phyloP scores from a whole-genome alignment of 2,113 vertebrate genomes.

The Gallinago undulata region DNA sequence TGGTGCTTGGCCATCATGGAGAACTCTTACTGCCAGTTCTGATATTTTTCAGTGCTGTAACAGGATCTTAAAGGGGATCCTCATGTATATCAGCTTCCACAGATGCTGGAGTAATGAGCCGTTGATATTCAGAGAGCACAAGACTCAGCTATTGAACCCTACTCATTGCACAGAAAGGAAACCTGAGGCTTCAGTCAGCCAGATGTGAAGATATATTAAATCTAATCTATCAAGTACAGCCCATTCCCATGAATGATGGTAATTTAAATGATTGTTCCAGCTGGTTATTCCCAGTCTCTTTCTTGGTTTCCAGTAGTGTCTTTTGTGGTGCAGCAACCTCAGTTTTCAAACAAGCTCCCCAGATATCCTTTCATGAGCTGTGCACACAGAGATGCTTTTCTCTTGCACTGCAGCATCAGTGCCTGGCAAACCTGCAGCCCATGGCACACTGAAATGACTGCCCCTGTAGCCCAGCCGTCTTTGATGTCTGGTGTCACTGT shows the following conservation, averaged over 20 bases:
- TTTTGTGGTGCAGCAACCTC: not conserved
- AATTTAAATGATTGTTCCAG: not conserved
- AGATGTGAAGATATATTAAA: not conserved
- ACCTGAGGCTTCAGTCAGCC: not conserved
- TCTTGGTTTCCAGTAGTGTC: not conserved
- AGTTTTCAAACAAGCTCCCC: not conserved
- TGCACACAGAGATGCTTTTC: not conserved
- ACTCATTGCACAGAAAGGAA: not conserved
- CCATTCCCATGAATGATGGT: not conserved
- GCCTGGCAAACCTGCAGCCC: not conserved
- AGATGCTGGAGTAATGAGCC: not conserved
- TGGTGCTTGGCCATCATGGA: not conserved
- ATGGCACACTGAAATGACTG: not conserved
- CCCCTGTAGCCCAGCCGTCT: not conserved
- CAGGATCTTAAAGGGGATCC: not conserved
- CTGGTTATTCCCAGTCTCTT: not conserved
- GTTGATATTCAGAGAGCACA: not conserved
- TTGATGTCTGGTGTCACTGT: not conserved
- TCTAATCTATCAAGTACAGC: not conserved
- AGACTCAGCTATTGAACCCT: not conserved
- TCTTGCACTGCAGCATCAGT: not conserved
- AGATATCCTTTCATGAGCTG: not conserved
- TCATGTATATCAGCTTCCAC: not conserved
- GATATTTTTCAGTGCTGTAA: not conserved
- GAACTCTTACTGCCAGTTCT: not conserved